Evolutionary conservation across 2,113 vertebrate species (phyloP), one percentile per base, ranked within the genome.

Genomic region (Hippocampus comes): DNA sequence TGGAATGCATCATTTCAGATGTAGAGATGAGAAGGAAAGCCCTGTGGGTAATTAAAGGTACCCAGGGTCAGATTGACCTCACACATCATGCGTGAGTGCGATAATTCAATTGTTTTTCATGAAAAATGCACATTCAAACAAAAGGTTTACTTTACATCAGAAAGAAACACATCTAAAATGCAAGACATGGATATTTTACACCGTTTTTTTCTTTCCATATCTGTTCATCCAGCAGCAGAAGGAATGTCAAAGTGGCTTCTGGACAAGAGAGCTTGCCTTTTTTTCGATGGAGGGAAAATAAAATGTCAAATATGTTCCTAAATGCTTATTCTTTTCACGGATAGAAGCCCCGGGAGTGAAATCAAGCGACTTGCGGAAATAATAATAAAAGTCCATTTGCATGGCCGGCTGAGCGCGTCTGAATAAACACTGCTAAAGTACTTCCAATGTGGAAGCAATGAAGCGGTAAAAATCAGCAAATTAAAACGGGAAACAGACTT

Each of bases 371-470:
- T 23, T 46, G 14, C 9, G 43, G 43, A 66, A 66, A 66, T 64
- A 70, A 69, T 57, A 75, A 51, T n/a, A 41, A 61, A 71, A 15
- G 56, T 27, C 2, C 5, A 15, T 75, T 67, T 72, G 46, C 69
- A 68, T 46, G 72, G 51, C 48, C 60, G 69, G 65, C 27, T 18
- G 48, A 75, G 69, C 18, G 42, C 27, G 63, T 59, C 55, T 70
- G 38, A 68, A 59, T 30, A n/a, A 68, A 68, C 34, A 65, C 64
- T 23, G 42, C 42, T 25, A 70, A 61, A 67, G 59, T 51, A 25
- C 25, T 71, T 34, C 4, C 51, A 48, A 9, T 59, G n/a, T 43
- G 27, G 55, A 72, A 42, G 41, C 12, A 57, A 63, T 53, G 23
- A 61, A 67, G 17, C 42, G 8, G 12, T 60, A 10, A 72, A 75